Conservation (phyloP, 2,888 invertebrate species). For the Callosobruchus maculatus region DNA sequence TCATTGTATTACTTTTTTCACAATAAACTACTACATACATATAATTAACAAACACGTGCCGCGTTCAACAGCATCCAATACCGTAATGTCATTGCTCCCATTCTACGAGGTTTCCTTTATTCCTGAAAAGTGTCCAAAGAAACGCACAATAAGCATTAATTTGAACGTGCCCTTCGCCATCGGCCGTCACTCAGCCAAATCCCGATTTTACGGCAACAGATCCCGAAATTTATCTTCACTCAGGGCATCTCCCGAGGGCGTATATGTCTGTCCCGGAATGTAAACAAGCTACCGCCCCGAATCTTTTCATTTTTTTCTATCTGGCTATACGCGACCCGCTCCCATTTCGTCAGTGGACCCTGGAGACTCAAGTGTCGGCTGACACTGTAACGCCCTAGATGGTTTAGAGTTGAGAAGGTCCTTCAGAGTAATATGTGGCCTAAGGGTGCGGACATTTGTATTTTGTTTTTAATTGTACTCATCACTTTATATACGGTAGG, state of each 20-base stretch:
- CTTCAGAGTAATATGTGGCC: no score
- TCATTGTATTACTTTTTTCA: no score
- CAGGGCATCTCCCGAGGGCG: not conserved
- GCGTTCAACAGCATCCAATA: no score
- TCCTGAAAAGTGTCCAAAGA: not conserved
- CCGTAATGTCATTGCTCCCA: no score
- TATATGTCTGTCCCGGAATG: not conserved
- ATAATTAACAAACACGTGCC: no score
- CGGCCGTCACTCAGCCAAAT: not conserved
- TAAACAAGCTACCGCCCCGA: not conserved
- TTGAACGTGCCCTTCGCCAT: not conserved
- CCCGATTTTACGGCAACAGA: not conserved
- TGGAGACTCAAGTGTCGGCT: not conserved
- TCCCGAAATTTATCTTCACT: not conserved
- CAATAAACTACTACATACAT: no score
- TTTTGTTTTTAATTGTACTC: no score
- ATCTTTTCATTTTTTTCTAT: not conserved
- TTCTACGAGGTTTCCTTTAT: no score
- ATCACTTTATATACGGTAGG: no score
- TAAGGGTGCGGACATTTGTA: no score
- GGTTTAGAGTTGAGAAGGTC: no score
- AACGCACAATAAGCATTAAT: not conserved
- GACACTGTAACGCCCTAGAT: not conserved
- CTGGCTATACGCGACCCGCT: not conserved
- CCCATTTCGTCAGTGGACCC: not conserved